Evolutionary conservation across 1,140 invertebrate genomes (phyloP), one percentile per base, ranked within the genome.

Genomic region (Meloidogyne floridensis): DNA sequence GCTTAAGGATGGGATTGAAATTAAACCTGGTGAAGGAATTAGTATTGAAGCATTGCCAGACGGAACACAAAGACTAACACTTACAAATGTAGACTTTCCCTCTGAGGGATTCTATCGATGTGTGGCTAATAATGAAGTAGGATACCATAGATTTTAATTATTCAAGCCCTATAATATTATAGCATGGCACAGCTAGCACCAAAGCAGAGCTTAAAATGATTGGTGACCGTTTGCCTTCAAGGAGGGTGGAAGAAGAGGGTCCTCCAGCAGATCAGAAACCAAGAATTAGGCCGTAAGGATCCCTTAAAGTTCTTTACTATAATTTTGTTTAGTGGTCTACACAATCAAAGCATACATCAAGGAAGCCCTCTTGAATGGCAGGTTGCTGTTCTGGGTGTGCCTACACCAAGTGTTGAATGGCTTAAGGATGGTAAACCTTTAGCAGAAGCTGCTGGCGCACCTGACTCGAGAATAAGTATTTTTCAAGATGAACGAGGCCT

Each of bases 401-500:
- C 87, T 54, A 88, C 87, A 15, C 87, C 83, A 20, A 89, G 85
- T 20, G 88, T 89, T 56, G 83, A 88, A 80, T 89, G 88, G 88
- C 90, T 86, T 73, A 90, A 89, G 75, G 86, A 89, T 80, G 89
- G 87, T 65, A 77, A 88, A 70, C 86, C 89, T 69, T 76, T 89
- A 2, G 81, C 77, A 13, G 80, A 83, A 20, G 87, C 88, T 20
- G 85, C 86, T 7, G 82, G 82, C 8, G 73, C 71, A 32, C 81
- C 87, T 11, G 88, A 90, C 54, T 88, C 88, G n/a, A 83, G 86
- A n/a, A 72, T 85, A 32, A 80, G 83, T 53, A 87, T 89, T 75
- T 90, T 87, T 77, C 90, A 89, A 3, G 88, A 89, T 83, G 88
- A 89, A 75, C 72, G 87, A 71, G 88, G 88, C 56, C 74, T 87